Evolutionary conservation across 2,888 invertebrate genomes (phyloP).

Genomic region (Hydraecia micacea): DNA sequence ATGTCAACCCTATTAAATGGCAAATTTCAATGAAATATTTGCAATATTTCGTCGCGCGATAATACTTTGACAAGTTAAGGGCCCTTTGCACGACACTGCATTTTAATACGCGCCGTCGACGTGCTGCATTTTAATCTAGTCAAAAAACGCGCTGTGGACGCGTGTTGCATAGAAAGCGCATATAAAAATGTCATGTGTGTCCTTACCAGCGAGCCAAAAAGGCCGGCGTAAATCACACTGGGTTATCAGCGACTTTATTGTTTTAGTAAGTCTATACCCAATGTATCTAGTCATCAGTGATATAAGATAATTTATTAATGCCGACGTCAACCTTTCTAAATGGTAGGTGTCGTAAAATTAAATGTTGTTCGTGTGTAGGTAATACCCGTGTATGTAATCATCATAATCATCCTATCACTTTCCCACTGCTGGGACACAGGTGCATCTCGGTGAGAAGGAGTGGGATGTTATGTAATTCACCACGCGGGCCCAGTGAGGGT

Average conservation of each 20-base stretch:
- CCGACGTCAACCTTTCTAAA: background rate
- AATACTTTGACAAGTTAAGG: background rate
- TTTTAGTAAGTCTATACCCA: background rate
- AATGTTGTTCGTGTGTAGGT: background rate
- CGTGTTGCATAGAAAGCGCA: background rate
- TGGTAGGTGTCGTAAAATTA: background rate
- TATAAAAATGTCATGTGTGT: background rate
- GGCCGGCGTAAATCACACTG: background rate
- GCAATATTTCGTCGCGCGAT: background rate
- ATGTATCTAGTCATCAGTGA: background rate
- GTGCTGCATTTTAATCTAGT: background rate
- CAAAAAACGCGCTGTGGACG: background rate
- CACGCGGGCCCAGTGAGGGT: background rate
- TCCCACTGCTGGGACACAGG: background rate
- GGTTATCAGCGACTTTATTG: background rate
- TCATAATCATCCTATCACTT: background rate
- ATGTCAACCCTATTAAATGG: background rate
- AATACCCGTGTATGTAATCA: background rate
- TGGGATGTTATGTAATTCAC: background rate
- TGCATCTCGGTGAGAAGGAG: background rate
- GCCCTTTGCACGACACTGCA: background rate
- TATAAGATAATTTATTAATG: background rate
- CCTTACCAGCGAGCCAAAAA: background rate
- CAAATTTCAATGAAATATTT: background rate
- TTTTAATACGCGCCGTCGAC: background rate